Conservation (phyloP, 2,888 invertebrate species). For the Cheiracanthium punctorium region DNA sequence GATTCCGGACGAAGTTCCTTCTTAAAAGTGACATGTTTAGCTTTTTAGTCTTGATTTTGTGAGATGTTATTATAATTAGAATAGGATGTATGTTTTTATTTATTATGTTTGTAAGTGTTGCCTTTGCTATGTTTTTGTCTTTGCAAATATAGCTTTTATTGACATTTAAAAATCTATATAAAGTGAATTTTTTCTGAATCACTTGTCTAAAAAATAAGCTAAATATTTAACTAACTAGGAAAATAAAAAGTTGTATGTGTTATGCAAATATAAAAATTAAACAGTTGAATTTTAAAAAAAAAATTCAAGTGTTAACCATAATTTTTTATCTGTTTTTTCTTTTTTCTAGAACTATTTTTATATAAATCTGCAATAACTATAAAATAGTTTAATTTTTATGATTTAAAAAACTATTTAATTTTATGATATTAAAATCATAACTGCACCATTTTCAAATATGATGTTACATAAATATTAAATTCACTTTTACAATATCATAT, state of each 20-base stretch:
- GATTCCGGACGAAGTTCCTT: conserved; percentile 34
- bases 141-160: neutral
- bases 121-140: neutral
- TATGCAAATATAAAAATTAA: conserved; percentile 6
- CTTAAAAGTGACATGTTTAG: conserved; percentile 48
- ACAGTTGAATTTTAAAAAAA: no score
- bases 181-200: neutral
- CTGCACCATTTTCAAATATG: no score
- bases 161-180: neutral
- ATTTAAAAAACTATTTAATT: no score
- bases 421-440: no score
- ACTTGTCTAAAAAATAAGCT: neutral
- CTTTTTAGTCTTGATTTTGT: conserved; percentile 21
- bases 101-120: neutral
- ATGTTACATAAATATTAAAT: no score
- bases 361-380: no score
- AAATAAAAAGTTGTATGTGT: neutral
- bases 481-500: no score
- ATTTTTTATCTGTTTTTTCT: no score
- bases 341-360: no score
- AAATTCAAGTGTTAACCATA: no score
- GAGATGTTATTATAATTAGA: neutral
- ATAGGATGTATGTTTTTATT: neutral
- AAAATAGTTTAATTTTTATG: no score
- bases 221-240: neutral